Evolutionary conservation across 2,888 invertebrate species (phyloP).

Genomic region (Ceraclea dissimilis): DNA sequence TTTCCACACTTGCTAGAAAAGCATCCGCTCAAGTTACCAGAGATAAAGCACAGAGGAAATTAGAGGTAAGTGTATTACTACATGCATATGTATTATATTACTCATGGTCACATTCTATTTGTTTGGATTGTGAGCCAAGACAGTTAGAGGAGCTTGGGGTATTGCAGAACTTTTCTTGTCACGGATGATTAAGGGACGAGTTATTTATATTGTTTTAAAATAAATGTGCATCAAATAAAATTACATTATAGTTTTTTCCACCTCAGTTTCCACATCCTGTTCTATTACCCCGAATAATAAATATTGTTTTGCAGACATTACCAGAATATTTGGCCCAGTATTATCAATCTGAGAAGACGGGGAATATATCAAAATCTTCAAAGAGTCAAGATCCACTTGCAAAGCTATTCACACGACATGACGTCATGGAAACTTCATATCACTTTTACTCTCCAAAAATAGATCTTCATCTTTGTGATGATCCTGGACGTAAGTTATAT

Average conservation of each 20-base stretch:
- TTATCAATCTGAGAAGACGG: constrained; percentile 41
- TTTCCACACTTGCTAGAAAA: constrained; percentile 72
- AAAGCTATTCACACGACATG: constrained; percentile 75
- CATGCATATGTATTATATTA: not conserved
- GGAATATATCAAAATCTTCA: constrained; percentile 34
- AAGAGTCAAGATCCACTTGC: constrained; percentile 36
- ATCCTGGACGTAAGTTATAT: constrained; percentile 70
- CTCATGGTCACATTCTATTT: not conserved
- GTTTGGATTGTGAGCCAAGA: no score
- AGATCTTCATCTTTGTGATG: constrained; percentile 94
- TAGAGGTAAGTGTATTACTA: constrained; percentile 48
- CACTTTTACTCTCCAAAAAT: constrained; percentile 90
- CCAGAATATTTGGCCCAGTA: constrained; percentile 69
- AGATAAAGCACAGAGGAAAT: constrained; percentile 77
- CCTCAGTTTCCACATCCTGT: no score
- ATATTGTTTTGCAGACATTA: constrained; percentile 44
- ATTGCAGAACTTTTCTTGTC: no score
- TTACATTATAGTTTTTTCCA: no score
- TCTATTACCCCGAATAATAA: no score
- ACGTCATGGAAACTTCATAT: constrained; percentile 96
- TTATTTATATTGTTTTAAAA: no score
- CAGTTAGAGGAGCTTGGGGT: no score
- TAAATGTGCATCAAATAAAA: no score
- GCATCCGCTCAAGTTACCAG: constrained; percentile 72
- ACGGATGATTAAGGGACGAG: no score